Percentiles rank a stretch among this genome's conserved stretches.
These are phyloP conservation scores for Eidolon helvum DNA, from an alignment of 2,113 vertebrate species.

Conservation along the genomic window DNA sequence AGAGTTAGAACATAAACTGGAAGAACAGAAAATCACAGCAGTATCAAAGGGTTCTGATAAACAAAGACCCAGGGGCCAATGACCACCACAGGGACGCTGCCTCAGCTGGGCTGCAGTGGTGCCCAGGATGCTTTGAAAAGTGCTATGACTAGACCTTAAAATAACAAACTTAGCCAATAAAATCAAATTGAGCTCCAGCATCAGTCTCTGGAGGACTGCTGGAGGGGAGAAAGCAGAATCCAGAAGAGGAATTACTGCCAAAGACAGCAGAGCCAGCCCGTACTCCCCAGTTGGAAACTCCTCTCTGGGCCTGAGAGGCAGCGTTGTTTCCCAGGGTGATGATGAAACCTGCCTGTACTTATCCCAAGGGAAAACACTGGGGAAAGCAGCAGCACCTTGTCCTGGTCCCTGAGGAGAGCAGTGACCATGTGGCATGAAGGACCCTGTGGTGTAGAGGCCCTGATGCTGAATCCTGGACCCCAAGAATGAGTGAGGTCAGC, in stretches of 20 bases:
- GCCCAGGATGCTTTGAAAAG: slow-evolving; percentile 24
- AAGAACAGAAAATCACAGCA: slow-evolving; percentile 58
- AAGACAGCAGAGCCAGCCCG: slow-evolving; percentile 71
- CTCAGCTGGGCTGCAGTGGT: not conserved
- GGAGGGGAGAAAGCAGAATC: slow-evolving; percentile 41
- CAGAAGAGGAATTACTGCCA: slow-evolving; percentile 72
- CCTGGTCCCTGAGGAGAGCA: slow-evolving; percentile 74
- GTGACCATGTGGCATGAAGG: slow-evolving; percentile 64
- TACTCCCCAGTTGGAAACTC: slow-evolving; percentile 39
- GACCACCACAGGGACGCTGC: not conserved
- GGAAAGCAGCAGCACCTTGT: slow-evolving; percentile 67
- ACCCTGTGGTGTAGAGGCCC: slow-evolving; percentile 57
- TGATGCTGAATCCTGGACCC: slow-evolving; percentile 43
- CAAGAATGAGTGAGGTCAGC: slow-evolving; percentile 58
- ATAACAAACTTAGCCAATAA: slow-evolving; percentile 34
- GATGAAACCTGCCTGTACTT: slow-evolving; percentile 47
- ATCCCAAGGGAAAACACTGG: slow-evolving; percentile 40
- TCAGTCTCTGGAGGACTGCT: slow-evolving; percentile 32
- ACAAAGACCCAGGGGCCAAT: slow-evolving; percentile 18
- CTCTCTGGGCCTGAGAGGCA: slow-evolving; percentile 37
- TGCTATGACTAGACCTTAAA: slow-evolving; percentile 37
- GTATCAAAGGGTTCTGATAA: slow-evolving; percentile 49
- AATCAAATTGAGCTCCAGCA: not conserved
- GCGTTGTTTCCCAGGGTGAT: not conserved
- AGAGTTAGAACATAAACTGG: slow-evolving; percentile 25